These are phyloP conservation scores for Pseudorhiza aurosa DNA, from an alignment of 30 jellyfish, hydroid and myxozoan species.

Conservation along the genomic window DNA sequence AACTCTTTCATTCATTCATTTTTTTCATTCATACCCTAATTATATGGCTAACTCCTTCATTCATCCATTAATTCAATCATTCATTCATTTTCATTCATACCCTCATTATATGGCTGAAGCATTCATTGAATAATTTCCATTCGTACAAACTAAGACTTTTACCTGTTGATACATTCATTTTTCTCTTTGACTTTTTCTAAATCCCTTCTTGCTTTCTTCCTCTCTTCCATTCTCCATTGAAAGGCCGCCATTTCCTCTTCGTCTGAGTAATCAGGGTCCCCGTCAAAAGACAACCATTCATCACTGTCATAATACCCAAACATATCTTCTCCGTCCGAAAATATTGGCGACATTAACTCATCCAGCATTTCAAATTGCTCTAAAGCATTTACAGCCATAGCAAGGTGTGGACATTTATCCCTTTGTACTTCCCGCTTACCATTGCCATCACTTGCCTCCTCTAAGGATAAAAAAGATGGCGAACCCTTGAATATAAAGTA, in stretches of 20 bases:
- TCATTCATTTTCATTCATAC: too few species aligned
- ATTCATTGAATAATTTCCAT: too few species aligned
- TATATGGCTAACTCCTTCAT: too few species aligned
- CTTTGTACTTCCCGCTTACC: not conserved
- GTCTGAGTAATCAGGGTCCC: conserved; percentile 23
- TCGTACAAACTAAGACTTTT: too few species aligned
- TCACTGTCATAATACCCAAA: conserved; percentile 41
- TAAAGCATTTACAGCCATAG: conserved; percentile 3
- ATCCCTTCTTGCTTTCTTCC: conserved; percentile 10
- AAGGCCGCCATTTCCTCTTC: conserved; percentile 7
- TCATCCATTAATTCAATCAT: not conserved
- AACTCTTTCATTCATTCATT: not conserved
- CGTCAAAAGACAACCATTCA: conserved; percentile 49
- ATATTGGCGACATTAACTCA: not conserved
- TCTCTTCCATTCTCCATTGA: not conserved
- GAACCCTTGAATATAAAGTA: too few species aligned
- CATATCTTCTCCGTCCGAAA: conserved; percentile 49
- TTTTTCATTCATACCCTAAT: not conserved
- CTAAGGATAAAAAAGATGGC: too few species aligned
- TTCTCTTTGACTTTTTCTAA: not conserved
- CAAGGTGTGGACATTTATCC: not conserved
- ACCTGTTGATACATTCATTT: not conserved
- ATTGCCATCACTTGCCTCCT: too few species aligned
- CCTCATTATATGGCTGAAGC: too few species aligned
- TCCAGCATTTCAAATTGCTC: conserved; percentile 26